These are phyloP conservation scores for Agrochola lychnidis DNA, from an alignment of 2,888 invertebrate species.

Conservation along the genomic window DNA sequence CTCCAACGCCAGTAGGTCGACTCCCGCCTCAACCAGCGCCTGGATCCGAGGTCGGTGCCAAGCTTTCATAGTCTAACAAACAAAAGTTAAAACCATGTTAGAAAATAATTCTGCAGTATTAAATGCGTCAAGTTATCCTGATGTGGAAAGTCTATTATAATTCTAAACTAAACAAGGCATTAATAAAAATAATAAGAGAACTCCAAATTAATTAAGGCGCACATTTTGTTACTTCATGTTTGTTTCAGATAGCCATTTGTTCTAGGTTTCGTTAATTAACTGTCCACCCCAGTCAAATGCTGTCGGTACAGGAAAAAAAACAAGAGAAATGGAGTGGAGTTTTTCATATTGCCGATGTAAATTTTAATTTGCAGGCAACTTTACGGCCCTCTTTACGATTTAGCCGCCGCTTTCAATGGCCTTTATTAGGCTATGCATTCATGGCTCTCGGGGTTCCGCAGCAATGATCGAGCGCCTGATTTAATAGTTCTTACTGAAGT, in stretches of 20 bases:
- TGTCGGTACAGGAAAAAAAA: constrained; percentile 82
- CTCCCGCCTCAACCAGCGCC: constrained; percentile 94
- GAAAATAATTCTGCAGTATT: neutral
- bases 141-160: constrained; percentile 10
- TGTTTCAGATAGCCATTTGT: constrained; percentile 81
- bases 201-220: constrained; percentile 66
- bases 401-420: constrained; percentile 86
- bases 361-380: constrained; percentile 90
- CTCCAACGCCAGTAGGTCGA: constrained; percentile 96
- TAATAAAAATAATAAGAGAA: constrained; percentile 53
- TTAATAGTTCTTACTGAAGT: constrained; percentile 45
- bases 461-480: constrained; percentile 67
- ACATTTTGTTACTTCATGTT: constrained; percentile 74
- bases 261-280: constrained; percentile 88
- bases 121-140: neutral
- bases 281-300: constrained; percentile 86
- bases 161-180: constrained; percentile 32
- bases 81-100: neutral
- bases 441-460: constrained; percentile 78
- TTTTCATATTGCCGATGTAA: constrained; percentile 90
- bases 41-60: constrained; percentile 96
- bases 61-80: constrained; percentile 91
- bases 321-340: constrained; percentile 84
- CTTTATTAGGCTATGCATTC: constrained; percentile 88
- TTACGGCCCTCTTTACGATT: constrained; percentile 89